Conservation (phyloP, 2,888 invertebrate species). For the Melieria picta region DNA sequence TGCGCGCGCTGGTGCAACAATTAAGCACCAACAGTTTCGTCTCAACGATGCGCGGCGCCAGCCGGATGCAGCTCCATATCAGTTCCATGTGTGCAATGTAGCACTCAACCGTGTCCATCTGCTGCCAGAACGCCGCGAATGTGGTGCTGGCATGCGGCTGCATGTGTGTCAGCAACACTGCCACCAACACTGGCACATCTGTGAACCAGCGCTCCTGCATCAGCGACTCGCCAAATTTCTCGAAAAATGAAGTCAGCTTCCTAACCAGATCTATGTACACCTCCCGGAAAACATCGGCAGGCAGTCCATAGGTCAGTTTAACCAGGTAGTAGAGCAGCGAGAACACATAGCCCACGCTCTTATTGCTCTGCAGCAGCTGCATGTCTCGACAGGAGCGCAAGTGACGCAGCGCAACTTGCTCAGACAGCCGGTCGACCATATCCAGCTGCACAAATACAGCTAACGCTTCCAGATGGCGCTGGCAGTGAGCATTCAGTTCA, state of each 20-base stretch:
- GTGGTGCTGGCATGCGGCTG: conserved; percentile 39
- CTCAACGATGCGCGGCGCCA: conserved; percentile 47
- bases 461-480: conserved; percentile 46
- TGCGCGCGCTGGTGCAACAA: conserved; percentile 56
- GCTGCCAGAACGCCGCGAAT: conserved; percentile 50
- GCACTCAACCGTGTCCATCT: conserved; percentile 44
- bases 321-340: conserved; percentile 55
- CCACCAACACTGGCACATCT: conserved; percentile 48
- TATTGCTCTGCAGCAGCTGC: conserved; percentile 44
- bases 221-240: conserved; percentile 42
- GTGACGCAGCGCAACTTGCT: conserved; percentile 46
- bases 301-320: conserved; percentile 49
- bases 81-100: conserved; percentile 49
- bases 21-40: conserved; percentile 44
- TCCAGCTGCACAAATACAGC: conserved; percentile 49
- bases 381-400: conserved; percentile 51
- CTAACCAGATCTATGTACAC: conserved; percentile 47
- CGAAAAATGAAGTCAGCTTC: conserved; percentile 51
- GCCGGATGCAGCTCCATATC: conserved; percentile 46
- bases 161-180: conserved; percentile 46
- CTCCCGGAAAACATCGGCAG: conserved; percentile 43
- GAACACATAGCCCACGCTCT: conserved; percentile 45
- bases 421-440: conserved; percentile 40
- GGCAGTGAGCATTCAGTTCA: conserved; percentile 41
- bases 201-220: conserved; percentile 54